These are phyloP conservation scores for Heliothis subflexa DNA, from an alignment of 1,140 invertebrate genomes.

Conservation along the genomic window DNA sequence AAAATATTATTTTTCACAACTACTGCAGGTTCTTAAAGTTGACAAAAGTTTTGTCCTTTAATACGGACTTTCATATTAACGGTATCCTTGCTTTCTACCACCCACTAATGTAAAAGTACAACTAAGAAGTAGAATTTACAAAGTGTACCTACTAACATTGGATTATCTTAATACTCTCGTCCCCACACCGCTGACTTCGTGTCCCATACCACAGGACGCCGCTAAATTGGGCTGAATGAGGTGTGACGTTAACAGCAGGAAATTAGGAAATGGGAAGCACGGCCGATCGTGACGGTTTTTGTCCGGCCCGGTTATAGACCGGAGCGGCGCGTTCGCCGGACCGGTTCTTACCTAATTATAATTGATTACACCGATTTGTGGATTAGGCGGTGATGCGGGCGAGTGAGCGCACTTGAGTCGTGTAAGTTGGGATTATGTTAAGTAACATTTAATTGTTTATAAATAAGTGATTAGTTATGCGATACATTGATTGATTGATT, in stretches of 20 bases:
- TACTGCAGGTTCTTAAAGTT: too few species aligned
- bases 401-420: background rate
- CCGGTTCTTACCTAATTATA: slow-evolving; percentile 32
- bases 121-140: background rate
- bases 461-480: too few species aligned
- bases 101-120: background rate
- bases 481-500: too few species aligned
- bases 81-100: too few species aligned
- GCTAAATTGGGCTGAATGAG: slow-evolving; percentile 71
- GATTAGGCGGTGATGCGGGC: background rate
- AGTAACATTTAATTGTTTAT: too few species aligned
- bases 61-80: too few species aligned
- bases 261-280: slow-evolving; percentile 64
- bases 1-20: too few species aligned
- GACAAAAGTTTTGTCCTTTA: too few species aligned
- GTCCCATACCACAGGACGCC: slow-evolving; percentile 62
- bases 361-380: slow-evolving; percentile 19
- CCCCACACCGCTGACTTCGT: slow-evolving; percentile 12
- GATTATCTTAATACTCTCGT: background rate
- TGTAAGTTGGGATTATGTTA: too few species aligned
- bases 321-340: slow-evolving; percentile 23
- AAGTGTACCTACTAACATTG: too few species aligned
- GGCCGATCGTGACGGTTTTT: slow-evolving; percentile 40
- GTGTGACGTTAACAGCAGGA: slow-evolving; percentile 68
- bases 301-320: slow-evolving; percentile 38